phyloP scores from a whole-genome alignment of 2,113 vertebrate species.

The Ciconia maguari region DNA sequence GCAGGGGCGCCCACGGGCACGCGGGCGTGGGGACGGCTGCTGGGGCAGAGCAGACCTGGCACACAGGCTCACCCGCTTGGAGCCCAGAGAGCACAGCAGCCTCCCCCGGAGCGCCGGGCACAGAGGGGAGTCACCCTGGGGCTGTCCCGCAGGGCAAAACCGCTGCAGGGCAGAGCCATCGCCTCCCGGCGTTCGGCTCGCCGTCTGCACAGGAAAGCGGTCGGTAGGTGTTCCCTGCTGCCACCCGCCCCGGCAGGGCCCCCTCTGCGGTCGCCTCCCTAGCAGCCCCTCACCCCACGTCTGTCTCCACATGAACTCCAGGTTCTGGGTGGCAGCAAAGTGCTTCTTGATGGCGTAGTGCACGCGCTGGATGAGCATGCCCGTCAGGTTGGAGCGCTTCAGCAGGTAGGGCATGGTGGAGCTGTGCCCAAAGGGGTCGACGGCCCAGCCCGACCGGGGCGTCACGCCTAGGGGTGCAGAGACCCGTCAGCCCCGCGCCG shows the following conservation, averaged over 20 bases:
- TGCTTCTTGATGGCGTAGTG: constrained; percentile 98
- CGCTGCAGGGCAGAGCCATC: background rate
- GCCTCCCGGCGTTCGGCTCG: accelerated
- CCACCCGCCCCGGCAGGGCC: accelerated
- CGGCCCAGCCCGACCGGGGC: constrained; percentile 89
- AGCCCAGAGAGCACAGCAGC: background rate
- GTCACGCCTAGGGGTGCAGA: constrained; percentile 75
- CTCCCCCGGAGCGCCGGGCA: background rate
- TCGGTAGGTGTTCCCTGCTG: background rate
- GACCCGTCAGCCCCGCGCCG: accelerated
- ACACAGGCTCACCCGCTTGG: accelerated
- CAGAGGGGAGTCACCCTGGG: background rate
- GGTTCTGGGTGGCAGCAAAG: constrained; percentile 86
- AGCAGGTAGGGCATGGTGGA: constrained; percentile 95
- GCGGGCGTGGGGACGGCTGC: accelerated
- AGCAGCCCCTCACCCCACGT: constrained; percentile 83
- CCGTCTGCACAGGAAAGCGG: accelerated
- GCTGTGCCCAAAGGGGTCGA: constrained; percentile 95
- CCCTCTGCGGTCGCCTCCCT: accelerated
- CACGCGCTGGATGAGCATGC: constrained; percentile 96
- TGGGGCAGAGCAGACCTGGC: background rate
- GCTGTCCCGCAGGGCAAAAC: background rate
- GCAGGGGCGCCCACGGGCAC: background rate
- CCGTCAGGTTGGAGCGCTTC: constrained; percentile 91
- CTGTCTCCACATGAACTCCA: constrained; percentile 99